Conservation (phyloP, 1,140 invertebrate genomes). For the Rhynchophorus ferrugineus region DNA sequence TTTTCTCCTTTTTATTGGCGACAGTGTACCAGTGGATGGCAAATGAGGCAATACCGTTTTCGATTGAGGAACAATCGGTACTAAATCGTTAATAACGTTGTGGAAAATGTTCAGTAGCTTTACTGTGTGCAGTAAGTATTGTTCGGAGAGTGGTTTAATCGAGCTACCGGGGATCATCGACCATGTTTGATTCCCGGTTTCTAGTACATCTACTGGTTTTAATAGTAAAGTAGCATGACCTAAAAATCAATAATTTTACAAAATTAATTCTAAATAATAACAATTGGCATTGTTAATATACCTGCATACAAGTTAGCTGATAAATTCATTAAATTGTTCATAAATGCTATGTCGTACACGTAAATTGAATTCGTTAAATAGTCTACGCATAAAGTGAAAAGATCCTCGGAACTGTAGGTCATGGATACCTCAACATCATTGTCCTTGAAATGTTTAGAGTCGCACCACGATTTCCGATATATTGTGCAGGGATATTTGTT, state of each 20-base stretch:
- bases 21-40: slow-evolving; percentile 41
- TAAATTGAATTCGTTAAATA: slow-evolving; percentile 51
- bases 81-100: slow-evolving; percentile 68
- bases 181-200: slow-evolving; percentile 39
- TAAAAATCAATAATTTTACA: slow-evolving; percentile 1
- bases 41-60: slow-evolving; percentile 47
- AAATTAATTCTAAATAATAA: background rate
- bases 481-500: slow-evolving; percentile 44
- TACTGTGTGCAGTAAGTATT: slow-evolving; percentile 58
- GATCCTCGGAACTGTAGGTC: slow-evolving; percentile 16
- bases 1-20: slow-evolving; percentile 45
- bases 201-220: slow-evolving; percentile 17
- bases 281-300: slow-evolving; percentile 22
- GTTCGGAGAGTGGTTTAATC: slow-evolving; percentile 46
- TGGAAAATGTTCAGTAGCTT: slow-evolving; percentile 67
- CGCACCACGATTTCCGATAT: slow-evolving; percentile 46
- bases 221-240: slow-evolving; percentile 14
- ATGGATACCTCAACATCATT: slow-evolving; percentile 2
- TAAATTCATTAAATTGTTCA: slow-evolving; percentile 53
- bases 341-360: slow-evolving; percentile 55
- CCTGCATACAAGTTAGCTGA: slow-evolving; percentile 60
- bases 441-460: slow-evolving; percentile 9
- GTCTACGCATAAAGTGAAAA: slow-evolving; percentile 41
- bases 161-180: slow-evolving; percentile 46
- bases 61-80: slow-evolving; percentile 51